Base-by-base conservation (phyloP, 2,888 invertebrate genomes). In the Scaptomyza cyrtandrae region DNA sequence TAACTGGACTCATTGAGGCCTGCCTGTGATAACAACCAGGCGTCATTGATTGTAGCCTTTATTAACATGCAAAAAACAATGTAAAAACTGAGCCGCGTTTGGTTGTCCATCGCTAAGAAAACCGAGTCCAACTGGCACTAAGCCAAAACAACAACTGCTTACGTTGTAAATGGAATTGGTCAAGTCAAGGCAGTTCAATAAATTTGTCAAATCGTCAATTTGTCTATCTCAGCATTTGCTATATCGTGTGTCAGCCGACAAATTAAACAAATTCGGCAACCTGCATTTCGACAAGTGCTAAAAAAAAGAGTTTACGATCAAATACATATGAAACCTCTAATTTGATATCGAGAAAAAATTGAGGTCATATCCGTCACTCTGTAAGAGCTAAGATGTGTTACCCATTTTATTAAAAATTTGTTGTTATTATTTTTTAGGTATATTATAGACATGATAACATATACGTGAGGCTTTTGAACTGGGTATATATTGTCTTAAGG, bases 1-100 rank as follows among this genome's bases (percentile, higher is more conserved):
- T 90, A 91, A n/a, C 70, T 83, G 44, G 91, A 87, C 54, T 88
- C 89, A 65, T 90, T 90, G 1, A 90, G 64, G 10, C 90, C 90
- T 11, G 89, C 67, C 29, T 88, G 80, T 1, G 86, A 72, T 44
- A 91, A 64, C 24, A 89, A 54, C 91, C 91, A 90, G 24, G 71
- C 71, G 11, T 29, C 50, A 16, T 27, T 53, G 16, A 39, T n/a
- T 3, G 33, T 35, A 9, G 60, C 35, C 37, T 50, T n/a, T 3
- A 75, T 45, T n/a, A 75, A 24, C 35, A 65, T 9, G 10, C 49
- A 11, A 11, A 46, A 6, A 10, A 61, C 41, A 5, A 61, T 41
- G 19, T 24, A 58, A 6, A 61, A 46, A 55, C 63, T n/a, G 39
- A 69, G 62, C 14, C 74, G 53, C 29, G n/a, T n/a, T 60, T 62